Base-by-base conservation (phyloP, 2,888 invertebrate genomes). In the Phalangium opilio region DNA sequence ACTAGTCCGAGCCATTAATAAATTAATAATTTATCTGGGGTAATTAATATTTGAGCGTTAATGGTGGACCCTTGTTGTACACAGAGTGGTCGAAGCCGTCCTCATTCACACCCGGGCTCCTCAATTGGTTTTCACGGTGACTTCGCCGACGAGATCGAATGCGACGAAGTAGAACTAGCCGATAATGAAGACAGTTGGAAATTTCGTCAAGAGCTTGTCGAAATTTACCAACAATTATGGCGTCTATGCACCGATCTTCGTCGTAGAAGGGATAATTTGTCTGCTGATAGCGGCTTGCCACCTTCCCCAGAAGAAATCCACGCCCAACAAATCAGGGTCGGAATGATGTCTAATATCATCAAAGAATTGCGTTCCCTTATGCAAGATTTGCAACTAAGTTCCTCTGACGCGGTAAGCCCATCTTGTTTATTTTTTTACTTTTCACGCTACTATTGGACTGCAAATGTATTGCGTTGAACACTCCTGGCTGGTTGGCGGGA, bases 151-250 rank as follows among this genome's bases (percentile, higher is more conserved):
- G 63, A 62, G 45, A 62, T 65, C 38, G 66, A 66, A 55, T 63
- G 63, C 55, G 64, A 70, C 55, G 68, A 67, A 51, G 62, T 63
- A 43, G 63, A 63, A 53, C 61, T 53, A 33, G 48, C 55, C 41
- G 59, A 60, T 38, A 50, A 53, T 15, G 57, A 58, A 36, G 49
- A 54, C 38, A 53, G 58, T 48, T 47, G 53, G 19, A 51, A 55
- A 53, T 57, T 70, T 45, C 64, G 64, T 36, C 64, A 69, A 52
- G 71, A 72, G 58, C 62, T 70, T 7, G 58, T 69, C 47, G 62
- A 68, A 34, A 65, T 67, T 2, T 70, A 68, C 54, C 61, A 63
- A 15, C 66, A 69, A 48, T 56, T 72, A 18, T 61, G 67, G 46
- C 60, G 63, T 33, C 59, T 71, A 57, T 67, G 67, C 53, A 60